Conservation (phyloP, 1,140 invertebrate species). For the Latrodectus geometricus region DNA sequence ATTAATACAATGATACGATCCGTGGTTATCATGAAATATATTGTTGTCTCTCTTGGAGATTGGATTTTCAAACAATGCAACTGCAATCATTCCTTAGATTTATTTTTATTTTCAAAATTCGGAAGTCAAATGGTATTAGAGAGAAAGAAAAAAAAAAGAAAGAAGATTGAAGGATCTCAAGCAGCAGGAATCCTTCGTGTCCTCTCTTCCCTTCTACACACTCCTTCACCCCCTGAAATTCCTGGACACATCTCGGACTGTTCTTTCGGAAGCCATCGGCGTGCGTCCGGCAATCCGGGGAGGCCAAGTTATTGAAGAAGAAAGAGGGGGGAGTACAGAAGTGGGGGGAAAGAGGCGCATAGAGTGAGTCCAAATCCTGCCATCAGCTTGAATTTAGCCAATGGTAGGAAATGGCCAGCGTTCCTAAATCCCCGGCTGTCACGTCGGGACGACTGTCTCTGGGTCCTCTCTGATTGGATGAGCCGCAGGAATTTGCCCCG, state of each 20-base stretch:
- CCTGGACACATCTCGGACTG: neutral
- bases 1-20: no score
- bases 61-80: no score
- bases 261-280: neutral
- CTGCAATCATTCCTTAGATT: neutral
- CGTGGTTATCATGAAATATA: no score
- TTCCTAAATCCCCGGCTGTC: conserved; percentile 57
- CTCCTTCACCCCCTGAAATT: neutral
- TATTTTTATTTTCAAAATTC: neutral
- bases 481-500: conserved; percentile 52
- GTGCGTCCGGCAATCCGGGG: neutral
- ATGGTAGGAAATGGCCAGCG: conserved; percentile 54
- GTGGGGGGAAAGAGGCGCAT: neutral
- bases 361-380: conserved; percentile 56
- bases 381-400: conserved; percentile 60
- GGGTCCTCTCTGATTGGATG: conserved; percentile 55
- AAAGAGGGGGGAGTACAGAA: neutral
- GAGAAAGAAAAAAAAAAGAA: neutral
- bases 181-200: neutral
- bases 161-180: neutral
- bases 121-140: neutral
- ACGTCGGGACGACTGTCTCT: conserved; percentile 53
- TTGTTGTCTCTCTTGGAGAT: no score
- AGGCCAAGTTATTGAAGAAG: neutral
- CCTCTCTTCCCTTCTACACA: neutral